Evolutionary conservation across 1,140 invertebrate species (phyloP), one percentile per base, ranked within the genome.

Genomic region (Prorops nasuta): DNA sequence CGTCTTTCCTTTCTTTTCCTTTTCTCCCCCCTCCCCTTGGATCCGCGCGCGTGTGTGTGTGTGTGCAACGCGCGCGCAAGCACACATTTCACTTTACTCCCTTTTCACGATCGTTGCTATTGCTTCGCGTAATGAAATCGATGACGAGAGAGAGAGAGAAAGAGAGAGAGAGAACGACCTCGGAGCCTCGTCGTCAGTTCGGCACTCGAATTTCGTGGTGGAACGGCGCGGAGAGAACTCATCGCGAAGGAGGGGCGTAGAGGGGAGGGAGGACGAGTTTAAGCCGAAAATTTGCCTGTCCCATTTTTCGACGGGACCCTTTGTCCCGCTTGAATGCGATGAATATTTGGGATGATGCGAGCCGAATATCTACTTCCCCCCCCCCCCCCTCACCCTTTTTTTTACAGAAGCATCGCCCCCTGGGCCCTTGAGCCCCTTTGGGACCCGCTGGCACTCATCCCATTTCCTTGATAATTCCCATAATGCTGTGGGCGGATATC

Each of bases 401-500:
- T n/a, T n/a, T n/a, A 8, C 36, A 6, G 36, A 38, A 15, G n/a
- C 15, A 49, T 22, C 51, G 41, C 34, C 44, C 41, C 20, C 22
- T 20, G 20, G 31, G 32, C 56, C 52, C 60, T 48, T 40, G 44
- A 14, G 38, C 37, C 57, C 53, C 56, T 53, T 35, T 60, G 59
- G 58, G 56, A 69, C 56, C 66, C 55, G 56, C 57, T 59, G 46
- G 60, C 63, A 71, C 67, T 72, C 69, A 69, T 71, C 67, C 70
- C 60, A 74, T 74, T 74, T 72, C 71, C 71, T 76, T 70, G 63
- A 77, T 77, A 74, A 77, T 77, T 77, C 71, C 67, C 64, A 72
- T 76, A 73, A 76, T 75, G 71, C 69, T 72, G 71, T 74, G 68
- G 72, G 75, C 74, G 75, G 74, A 77, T 77, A 77, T 76, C 74